These are phyloP conservation scores for Bombus pyrosoma DNA, from an alignment of 1,140 invertebrate genomes.

Conservation along the genomic window DNA sequence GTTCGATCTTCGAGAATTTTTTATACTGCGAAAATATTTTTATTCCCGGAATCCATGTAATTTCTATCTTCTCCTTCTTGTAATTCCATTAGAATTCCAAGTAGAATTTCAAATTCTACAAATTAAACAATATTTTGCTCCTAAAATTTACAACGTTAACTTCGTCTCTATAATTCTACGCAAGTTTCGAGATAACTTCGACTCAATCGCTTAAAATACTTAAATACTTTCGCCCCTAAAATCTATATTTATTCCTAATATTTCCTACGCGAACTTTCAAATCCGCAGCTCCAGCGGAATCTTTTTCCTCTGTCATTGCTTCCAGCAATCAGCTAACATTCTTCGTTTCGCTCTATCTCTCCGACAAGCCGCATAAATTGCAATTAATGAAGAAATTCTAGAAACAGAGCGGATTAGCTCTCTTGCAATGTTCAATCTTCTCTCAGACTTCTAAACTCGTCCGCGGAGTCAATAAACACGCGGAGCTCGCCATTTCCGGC, in stretches of 20 bases:
- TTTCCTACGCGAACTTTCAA: background rate
- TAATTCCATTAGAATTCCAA: too few relatives aligned
- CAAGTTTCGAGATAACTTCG: too few relatives aligned
- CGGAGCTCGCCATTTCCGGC: background rate
- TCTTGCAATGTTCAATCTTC: too few relatives aligned
- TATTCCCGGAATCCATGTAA: background rate
- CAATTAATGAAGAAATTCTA: background rate
- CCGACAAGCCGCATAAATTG: background rate
- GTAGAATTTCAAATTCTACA: background rate
- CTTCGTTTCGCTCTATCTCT: background rate
- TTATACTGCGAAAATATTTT: background rate
- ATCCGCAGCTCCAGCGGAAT: background rate
- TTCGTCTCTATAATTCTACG: too few relatives aligned
- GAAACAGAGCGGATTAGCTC: background rate
- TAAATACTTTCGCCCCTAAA: too few relatives aligned
- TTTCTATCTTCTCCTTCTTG: background rate
- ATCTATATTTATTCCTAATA: too few relatives aligned
- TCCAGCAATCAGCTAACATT: background rate
- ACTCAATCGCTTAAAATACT: too few relatives aligned
- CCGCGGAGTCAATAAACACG: constrained; percentile 39
- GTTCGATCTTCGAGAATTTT: background rate
- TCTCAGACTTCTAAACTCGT: constrained; percentile 2
- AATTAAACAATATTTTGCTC: background rate
- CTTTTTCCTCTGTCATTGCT: background rate
- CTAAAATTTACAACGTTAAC: background rate